A percentile compares a stretch with the other conserved stretches of the same genome.
phyloP scores from a whole-genome alignment of 2,113 vertebrate genomes.

The Psilopogon haemacephalus region DNA sequence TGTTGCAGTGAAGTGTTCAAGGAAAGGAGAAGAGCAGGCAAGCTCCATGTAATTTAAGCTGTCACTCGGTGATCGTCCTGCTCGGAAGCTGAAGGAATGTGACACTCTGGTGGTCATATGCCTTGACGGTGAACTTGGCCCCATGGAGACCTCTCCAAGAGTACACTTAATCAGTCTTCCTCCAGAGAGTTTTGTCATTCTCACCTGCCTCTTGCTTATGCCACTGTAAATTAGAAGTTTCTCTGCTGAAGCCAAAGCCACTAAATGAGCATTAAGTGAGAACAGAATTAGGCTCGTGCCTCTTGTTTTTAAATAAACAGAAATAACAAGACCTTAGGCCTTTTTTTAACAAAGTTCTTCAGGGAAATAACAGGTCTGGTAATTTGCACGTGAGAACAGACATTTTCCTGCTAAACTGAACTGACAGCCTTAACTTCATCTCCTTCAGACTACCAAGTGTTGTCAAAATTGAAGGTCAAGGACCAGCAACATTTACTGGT shows the following conservation, averaged over 20 bases:
- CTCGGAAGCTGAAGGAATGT: background rate
- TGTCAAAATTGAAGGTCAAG: background rate
- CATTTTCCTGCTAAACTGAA: background rate
- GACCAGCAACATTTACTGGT: background rate
- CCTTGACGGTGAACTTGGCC: slow-evolving; percentile 17
- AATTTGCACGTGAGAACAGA: background rate
- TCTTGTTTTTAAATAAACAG: background rate
- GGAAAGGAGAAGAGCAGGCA: background rate
- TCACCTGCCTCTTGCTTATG: background rate
- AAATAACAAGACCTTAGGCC: background rate
- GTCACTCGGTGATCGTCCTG: background rate
- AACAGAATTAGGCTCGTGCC: background rate
- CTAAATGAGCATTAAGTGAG: background rate
- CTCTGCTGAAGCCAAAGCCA: background rate
- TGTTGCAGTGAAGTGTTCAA: background rate
- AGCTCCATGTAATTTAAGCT: background rate
- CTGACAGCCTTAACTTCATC: background rate
- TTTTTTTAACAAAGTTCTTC: background rate
- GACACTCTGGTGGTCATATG: background rate
- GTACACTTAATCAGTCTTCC: background rate
- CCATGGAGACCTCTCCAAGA: background rate
- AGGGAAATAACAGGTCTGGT: background rate
- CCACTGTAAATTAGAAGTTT: slow-evolving; percentile 10
- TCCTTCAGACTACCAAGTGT: background rate
- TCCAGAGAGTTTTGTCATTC: background rate